Evolutionary conservation across 2,797 vertebrate genomes (phyloP), one percentile per base, ranked within the genome.

Genomic region (Silurus aristotelis): DNA sequence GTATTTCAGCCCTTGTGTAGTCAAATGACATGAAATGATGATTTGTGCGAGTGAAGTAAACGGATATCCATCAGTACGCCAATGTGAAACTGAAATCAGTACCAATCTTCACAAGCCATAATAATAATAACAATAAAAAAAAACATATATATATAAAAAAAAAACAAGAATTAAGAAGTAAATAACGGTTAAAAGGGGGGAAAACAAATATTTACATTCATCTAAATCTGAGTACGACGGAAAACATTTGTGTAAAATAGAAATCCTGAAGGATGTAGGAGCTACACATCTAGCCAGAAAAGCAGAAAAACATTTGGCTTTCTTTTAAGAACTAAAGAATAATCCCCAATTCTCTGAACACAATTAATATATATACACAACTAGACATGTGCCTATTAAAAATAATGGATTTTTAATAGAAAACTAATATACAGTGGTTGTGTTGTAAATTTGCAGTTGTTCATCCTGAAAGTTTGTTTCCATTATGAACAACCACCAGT

Each of bases 311-410:
- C 86, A 79, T 89, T 89, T 89, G 89, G 87, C 60, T 85, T 76
- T 71, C 64, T 83, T 71, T 55, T 68, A 31, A 64, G 76, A 46
- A 70, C 63, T 82, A 82, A 70, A 80, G 60, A 88, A 88, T 86
- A 88, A 88, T 14, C 25, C 55, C 48, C 71, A 73, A 89, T 71
- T 75, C 56, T 66, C 25, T 15, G 17, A 76, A n/a, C 27, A 80
- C 63, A 52, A 31, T 83, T 63, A 27, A 22, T 89, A 90, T 91
- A 90, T 91, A 90, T 61, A 82, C 31, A 82, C 84, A 83, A 89
- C 22, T 17, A 48, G 13, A 38, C 61, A 64, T 80, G 78, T 27
- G 22, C 78, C 61, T 10, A 25, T 64, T 58, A 78, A 48, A 76
- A 27, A 46, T 38, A 0, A 55, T 43, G 5, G 10, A 27, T 75